Base-by-base conservation (phyloP, 2,113 vertebrate genomes). In the Oceanodroma tethys region DNA sequence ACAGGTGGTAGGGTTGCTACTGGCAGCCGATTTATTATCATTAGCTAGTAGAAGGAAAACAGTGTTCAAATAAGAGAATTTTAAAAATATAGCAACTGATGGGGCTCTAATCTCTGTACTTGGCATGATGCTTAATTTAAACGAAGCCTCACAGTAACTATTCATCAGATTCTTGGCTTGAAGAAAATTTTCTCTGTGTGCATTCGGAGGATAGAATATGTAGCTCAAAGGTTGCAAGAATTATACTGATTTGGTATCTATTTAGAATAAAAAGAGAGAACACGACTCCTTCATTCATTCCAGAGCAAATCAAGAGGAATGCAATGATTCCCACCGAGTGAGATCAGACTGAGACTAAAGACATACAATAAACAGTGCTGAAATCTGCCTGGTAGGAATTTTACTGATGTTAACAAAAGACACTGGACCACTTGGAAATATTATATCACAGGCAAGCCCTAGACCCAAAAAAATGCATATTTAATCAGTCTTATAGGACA, bases 401-500 rank as follows among this genome's bases (percentile, higher is more conserved):
- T 47, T 59, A 38, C 7, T 52, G 55, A 50, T 59, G 27, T 45
- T 72, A 75, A 42, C 20, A 52, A 36, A 86, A 81, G 34, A 48
- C 11, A 40, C 4, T 17, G 32, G n/a, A n/a, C 7, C 11, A 11
- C 47, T 66, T 11, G 38, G 73, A 90, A 82, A 43, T 60, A 29
- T 16, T 47, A 15, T 4, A 17, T 7, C 52, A 50, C 18, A 89
- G 6, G 6, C 1, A 17, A 90, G 30, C 29, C 12, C 10, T 27
- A 10, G 10, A 50, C 14, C 4, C 4, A 4, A 25, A 47, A 47
- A 63, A 72, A 53, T 38, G 0, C 3, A 1, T 8, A 38, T 32
- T 66, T 55, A 86, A 42, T 3, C 19, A 42, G 4, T n/a, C 32
- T 59, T 63, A 18, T 27, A 16, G 26, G 26, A 47, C 1, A 30